Evolutionary conservation across 1,140 invertebrate genomes (phyloP).

Genomic region (Papilio dardanus): DNA sequence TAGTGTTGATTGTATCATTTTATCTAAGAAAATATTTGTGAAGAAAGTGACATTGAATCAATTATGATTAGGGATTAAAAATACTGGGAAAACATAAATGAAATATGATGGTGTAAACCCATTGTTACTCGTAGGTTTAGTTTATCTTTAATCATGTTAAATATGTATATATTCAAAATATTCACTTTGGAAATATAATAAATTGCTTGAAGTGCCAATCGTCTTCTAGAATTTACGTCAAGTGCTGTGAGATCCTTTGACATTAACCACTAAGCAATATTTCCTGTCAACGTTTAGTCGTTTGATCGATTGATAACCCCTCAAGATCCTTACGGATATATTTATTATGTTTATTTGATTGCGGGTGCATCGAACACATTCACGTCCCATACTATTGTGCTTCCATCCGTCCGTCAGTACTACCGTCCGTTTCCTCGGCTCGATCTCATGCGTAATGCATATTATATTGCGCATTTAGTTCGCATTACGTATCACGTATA

Average conservation of each 20-base stretch:
- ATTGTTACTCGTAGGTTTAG: too few species aligned
- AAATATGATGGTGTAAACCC: too few species aligned
- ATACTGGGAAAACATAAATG: not conserved
- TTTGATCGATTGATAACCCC: conserved; percentile 7
- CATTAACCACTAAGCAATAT: not conserved
- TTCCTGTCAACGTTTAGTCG: conserved; percentile 3
- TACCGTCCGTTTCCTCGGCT: conserved; percentile 43
- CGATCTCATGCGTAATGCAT: conserved; percentile 48
- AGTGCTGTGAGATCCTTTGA: not conserved
- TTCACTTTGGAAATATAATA: not conserved
- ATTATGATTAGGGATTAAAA: not conserved
- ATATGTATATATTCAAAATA: not conserved
- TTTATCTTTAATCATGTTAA: too few species aligned
- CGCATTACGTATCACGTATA: conserved; percentile 29
- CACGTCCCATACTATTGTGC: conserved; percentile 38
- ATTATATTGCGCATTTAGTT: conserved; percentile 22
- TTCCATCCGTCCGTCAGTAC: conserved; percentile 42
- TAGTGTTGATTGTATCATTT: not conserved
- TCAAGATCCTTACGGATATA: not conserved
- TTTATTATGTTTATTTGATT: conserved; percentile 24
- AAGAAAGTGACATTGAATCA: not conserved
- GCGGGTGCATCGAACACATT: conserved; percentile 25
- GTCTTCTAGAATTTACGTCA: not conserved
- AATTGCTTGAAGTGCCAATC: not conserved
- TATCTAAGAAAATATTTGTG: not conserved